These are phyloP conservation scores for Dendroctonus ponderosae DNA, from an alignment of 1,140 invertebrate species.

Conservation along the genomic window DNA sequence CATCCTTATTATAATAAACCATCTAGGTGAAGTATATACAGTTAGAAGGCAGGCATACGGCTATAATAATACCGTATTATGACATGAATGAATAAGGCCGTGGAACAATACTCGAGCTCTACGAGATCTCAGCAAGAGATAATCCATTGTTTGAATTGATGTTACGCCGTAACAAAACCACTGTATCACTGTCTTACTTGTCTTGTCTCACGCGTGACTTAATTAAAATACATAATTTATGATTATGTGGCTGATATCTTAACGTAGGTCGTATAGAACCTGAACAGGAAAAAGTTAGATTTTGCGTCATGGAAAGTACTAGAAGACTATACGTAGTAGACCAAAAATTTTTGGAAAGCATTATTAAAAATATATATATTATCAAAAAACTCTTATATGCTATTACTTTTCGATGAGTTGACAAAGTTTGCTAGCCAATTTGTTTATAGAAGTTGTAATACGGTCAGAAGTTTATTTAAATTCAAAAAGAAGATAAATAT, in stretches of 20 bases:
- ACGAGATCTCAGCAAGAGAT: slow-evolving; percentile 19
- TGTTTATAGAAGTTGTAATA: too few relatives aligned
- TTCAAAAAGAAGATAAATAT: too few relatives aligned
- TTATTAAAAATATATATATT: too few relatives aligned
- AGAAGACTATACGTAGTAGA: background rate
- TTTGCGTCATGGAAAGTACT: background rate
- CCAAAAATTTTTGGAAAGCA: too few relatives aligned
- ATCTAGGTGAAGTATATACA: too few relatives aligned
- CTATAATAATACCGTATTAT: slow-evolving; percentile 3
- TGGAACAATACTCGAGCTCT: slow-evolving; percentile 1
- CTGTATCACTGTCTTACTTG: slow-evolving; percentile 12
- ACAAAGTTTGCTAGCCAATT: too few relatives aligned
- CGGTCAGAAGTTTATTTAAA: too few relatives aligned
- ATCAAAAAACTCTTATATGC: too few relatives aligned
- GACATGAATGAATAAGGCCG: slow-evolving; percentile 21
- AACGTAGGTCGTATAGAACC: background rate
- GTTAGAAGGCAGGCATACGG: too few relatives aligned
- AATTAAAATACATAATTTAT: slow-evolving; percentile 16
- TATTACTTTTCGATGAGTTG: too few relatives aligned
- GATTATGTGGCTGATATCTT: background rate
- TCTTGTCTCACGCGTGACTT: slow-evolving; percentile 10
- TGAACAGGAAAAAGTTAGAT: background rate
- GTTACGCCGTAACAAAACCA: slow-evolving; percentile 13
- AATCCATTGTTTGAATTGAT: slow-evolving; percentile 22
- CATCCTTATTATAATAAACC: too few relatives aligned